phyloP scores from a whole-genome alignment of 2,888 invertebrate genomes.

The Atrina japonica region DNA sequence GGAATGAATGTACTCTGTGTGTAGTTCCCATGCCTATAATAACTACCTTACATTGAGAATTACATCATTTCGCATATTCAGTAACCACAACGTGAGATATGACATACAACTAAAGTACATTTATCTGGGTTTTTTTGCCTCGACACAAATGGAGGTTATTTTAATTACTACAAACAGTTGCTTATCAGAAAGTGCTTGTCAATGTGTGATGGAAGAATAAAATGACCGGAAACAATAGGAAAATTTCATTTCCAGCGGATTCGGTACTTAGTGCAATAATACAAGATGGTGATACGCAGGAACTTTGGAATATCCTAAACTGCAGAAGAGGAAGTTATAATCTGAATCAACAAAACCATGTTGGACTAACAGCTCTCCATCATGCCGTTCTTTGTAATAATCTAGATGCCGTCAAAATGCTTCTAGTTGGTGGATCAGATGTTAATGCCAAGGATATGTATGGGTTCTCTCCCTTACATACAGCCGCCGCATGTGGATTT shows the following conservation, averaged over 20 bases:
- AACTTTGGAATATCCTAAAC: slow-evolving; percentile 63
- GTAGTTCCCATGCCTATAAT: too few species aligned
- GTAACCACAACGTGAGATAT: too few species aligned
- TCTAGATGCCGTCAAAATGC: slow-evolving; percentile 72
- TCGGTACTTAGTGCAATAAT: slow-evolving; percentile 73
- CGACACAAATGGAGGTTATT: too few species aligned
- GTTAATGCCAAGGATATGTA: slow-evolving; percentile 71
- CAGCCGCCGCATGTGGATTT: slow-evolving; percentile 73
- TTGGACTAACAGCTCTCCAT: slow-evolving; percentile 73
- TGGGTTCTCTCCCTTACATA: slow-evolving; percentile 74
- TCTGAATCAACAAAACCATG: slow-evolving; percentile 70
- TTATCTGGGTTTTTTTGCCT: too few species aligned
- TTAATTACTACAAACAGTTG: too few species aligned
- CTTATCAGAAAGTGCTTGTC: too few species aligned
- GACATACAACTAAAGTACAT: too few species aligned
- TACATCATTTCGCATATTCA: too few species aligned
- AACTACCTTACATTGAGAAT: too few species aligned
- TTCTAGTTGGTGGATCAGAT: slow-evolving; percentile 68
- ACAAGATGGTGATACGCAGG: slow-evolving; percentile 73
- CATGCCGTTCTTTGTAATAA: slow-evolving; percentile 75
- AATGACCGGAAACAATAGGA: slow-evolving; percentile 32
- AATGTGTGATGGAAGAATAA: too few species aligned
- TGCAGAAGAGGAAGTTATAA: slow-evolving; percentile 57
- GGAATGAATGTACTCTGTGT: too few species aligned
- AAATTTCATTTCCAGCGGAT: slow-evolving; percentile 73